phyloP scores from a whole-genome alignment of 2,113 vertebrate genomes.

The Salvator merianae region DNA sequence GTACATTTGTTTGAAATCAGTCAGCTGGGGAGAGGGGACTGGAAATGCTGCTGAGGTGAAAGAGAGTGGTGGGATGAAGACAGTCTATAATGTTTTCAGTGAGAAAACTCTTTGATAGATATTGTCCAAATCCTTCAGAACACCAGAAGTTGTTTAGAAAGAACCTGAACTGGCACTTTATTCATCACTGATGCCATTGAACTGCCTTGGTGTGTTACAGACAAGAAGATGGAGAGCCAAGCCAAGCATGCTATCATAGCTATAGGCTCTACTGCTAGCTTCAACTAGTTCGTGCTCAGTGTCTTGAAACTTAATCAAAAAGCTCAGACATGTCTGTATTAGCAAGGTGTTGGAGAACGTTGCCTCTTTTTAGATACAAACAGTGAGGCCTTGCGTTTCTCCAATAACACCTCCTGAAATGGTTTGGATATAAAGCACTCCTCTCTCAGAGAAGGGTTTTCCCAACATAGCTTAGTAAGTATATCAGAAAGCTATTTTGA shows the following conservation, averaged over 20 bases:
- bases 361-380: conserved; percentile 33
- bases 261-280: not conserved
- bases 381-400: not conserved
- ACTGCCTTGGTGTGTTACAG: not conserved
- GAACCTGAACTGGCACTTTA: not conserved
- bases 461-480: not conserved
- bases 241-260: not conserved
- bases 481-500: conserved; percentile 13
- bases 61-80: too few species aligned
- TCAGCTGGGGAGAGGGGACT: too few species aligned
- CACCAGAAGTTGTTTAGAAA: not conserved
- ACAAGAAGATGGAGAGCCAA: not conserved
- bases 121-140: too few species aligned
- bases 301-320: not conserved
- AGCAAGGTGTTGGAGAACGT: conserved; percentile 12
- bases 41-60: too few species aligned
- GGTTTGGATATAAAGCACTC: conserved; percentile 3
- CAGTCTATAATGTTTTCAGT: too few species aligned
- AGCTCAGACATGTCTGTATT: not conserved
- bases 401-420: not conserved
- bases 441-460: not conserved
- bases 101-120: too few species aligned
- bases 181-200: not conserved
- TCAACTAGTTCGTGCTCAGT: not conserved
- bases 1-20: too few species aligned